These are phyloP conservation scores for Eulemur rufifrons DNA, from an alignment of 2,113 vertebrate genomes.

Conservation along the genomic window DNA sequence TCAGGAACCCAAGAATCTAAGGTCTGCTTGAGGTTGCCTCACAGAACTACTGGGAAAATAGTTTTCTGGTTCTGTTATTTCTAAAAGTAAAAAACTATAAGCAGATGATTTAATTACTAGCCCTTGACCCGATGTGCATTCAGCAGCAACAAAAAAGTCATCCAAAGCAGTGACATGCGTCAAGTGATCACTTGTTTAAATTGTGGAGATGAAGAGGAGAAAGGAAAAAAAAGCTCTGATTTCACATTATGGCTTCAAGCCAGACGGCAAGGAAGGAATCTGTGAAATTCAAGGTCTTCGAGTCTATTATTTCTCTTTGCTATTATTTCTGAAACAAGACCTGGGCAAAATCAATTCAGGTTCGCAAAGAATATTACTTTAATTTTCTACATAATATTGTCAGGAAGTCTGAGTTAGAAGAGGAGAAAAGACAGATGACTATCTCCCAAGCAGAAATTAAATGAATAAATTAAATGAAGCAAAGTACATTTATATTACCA, in stretches of 20 bases:
- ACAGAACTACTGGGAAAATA: not conserved
- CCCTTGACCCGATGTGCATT: conserved; percentile 67
- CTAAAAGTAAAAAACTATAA: conserved; percentile 1
- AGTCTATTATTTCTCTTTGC: conserved; percentile 72
- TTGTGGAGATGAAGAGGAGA: conserved; percentile 39
- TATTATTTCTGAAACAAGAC: conserved; percentile 80
- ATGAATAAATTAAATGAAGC: conserved; percentile 64
- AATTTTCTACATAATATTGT: conserved; percentile 78
- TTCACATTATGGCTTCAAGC: conserved; percentile 66
- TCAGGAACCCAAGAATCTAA: not conserved
- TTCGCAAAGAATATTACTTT: conserved; percentile 72
- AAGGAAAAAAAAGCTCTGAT: conserved; percentile 30
- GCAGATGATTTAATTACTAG: conserved; percentile 69
- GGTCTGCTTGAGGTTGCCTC: not conserved
- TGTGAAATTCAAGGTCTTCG: conserved; percentile 75
- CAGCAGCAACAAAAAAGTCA: conserved; percentile 42
- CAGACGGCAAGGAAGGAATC: conserved; percentile 69
- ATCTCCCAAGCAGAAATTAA: conserved; percentile 61
- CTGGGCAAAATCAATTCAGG: conserved; percentile 70
- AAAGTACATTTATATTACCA: conserved; percentile 58
- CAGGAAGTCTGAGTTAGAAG: conserved; percentile 62
- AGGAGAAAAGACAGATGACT: conserved; percentile 49
- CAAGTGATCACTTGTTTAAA: conserved; percentile 64
- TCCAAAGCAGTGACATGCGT: conserved; percentile 49
- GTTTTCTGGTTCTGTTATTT: conserved; percentile 23